Base-by-base conservation (phyloP, 2,113 vertebrate genomes). In the Lophotis ruficrista region DNA sequence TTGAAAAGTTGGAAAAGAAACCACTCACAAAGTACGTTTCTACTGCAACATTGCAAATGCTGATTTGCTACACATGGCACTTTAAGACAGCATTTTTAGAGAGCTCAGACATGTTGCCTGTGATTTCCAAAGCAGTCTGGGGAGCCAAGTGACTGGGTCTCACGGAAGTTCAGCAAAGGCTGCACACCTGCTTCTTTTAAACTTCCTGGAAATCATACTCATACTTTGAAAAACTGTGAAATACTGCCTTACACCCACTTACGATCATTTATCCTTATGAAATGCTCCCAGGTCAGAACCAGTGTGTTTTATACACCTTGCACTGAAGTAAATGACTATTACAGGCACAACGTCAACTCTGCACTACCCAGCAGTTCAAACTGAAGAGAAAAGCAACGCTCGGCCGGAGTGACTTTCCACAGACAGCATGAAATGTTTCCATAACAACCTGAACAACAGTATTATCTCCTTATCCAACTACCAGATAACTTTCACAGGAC, bases 281-380 rank as follows among this genome's bases (percentile, higher is more conserved):
- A 91, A 95, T 61, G 71, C 23, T 91, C 41, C 60, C 78, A 85
- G 58, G 75, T 79, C 91, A 93, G 81, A 93, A 68, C 19, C 73
- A 91, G 41, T 0, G 1, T n/a, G 25, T 72, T 93, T 93, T 58
- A 87, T 54, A 84, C 66, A 79, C 48, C 80, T 87, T 81, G n/a
- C 25, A n/a, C 83, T 89, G 69, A 64, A 78, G 58, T 51, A 86
- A 93, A 94, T 86, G 19, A 83, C 90, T 87, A 61, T 25, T 80
- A 58, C 85, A 92, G 76, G 60, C 4, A 4, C 71, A 92, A 20
- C 43, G 56, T 78, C 79, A 86, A 28, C 48, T 77, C 75, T 12
- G 18, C 64, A 21, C 88, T 93, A 35, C 58, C 28, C 14, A 8
- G 31, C 53, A 72, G 69, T 93, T 57, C 27, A 82, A 73, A 65